phyloP scores from a whole-genome alignment of 2,113 vertebrate species.

The Anguilla japonica region DNA sequence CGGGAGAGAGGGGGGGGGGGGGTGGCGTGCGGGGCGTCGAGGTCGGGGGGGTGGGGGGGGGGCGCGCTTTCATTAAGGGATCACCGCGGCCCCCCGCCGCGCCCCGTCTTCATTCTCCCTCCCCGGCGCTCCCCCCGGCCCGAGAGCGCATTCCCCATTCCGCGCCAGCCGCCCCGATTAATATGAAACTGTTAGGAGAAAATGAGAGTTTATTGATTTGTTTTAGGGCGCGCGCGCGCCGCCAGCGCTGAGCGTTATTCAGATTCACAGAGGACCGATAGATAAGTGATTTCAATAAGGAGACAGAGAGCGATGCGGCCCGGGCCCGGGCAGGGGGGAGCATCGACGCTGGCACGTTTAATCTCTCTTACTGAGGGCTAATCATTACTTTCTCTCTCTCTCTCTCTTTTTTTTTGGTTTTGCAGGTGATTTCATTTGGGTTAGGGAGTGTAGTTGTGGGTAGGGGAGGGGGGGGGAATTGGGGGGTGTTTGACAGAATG shows the following conservation, averaged over 20 bases:
- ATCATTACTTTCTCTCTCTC: conserved; percentile 82
- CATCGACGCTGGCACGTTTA: conserved; percentile 81
- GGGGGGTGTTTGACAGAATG: conserved; percentile 25
- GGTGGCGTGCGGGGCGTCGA: background rate
- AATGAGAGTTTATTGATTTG: conserved; percentile 93
- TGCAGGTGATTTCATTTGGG: conserved; percentile 82
- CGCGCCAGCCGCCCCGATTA: conserved; percentile 80
- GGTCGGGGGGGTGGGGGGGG: background rate
- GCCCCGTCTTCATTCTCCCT: conserved; percentile 82
- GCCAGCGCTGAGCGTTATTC: conserved; percentile 82
- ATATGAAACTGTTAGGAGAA: conserved; percentile 93
- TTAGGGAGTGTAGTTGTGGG: conserved; percentile 17
- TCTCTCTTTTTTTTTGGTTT: conserved; percentile 82
- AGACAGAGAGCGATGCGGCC: conserved; percentile 79
- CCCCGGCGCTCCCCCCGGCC: conserved; percentile 73
- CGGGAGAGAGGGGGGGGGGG: background rate
- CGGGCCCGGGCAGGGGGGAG: conserved; percentile 68
- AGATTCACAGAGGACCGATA: conserved; percentile 81
- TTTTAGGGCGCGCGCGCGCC: conserved; percentile 85
- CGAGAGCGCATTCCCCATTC: conserved; percentile 78
- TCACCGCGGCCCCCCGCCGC: conserved; percentile 82
- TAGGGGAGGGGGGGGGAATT: conserved; percentile 33
- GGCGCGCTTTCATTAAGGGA: conserved; percentile 85
- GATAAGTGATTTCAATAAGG: conserved; percentile 90
- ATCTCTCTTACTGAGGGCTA: conserved; percentile 82